A percentile compares a stretch with the other conserved stretches of the same genome.
phyloP scores from a whole-genome alignment of 2,888 invertebrate species.

The Chloromyia formosa region DNA sequence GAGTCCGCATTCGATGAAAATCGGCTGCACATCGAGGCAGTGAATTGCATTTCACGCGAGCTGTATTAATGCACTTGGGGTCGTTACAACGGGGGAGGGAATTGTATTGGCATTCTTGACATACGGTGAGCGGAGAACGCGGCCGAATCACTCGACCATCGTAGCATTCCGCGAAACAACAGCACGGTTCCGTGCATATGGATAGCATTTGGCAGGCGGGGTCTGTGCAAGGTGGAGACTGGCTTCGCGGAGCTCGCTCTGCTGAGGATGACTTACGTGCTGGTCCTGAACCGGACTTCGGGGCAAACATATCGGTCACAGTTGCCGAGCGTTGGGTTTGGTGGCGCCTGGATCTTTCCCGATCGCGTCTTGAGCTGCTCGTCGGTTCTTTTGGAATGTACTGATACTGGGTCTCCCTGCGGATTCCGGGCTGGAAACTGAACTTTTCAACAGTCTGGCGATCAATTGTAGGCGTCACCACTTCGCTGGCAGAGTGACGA shows the following conservation, averaged over 20 bases:
- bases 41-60: constrained; percentile 63
- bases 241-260: constrained; percentile 61
- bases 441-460: constrained; percentile 53
- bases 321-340: constrained; percentile 64
- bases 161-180: constrained; percentile 60
- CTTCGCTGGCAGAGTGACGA: constrained; percentile 63
- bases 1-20: constrained; percentile 56
- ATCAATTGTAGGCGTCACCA: constrained; percentile 55
- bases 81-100: constrained; percentile 62
- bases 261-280: constrained; percentile 61
- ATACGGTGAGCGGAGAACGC: constrained; percentile 52
- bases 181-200: constrained; percentile 63
- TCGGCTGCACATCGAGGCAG: constrained; percentile 65
- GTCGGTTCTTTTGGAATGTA: constrained; percentile 60
- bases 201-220: constrained; percentile 63
- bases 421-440: constrained; percentile 57
- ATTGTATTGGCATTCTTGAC: constrained; percentile 62
- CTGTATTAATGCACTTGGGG: constrained; percentile 62
- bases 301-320: constrained; percentile 61
- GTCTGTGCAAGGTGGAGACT: constrained; percentile 62
- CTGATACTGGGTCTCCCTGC: constrained; percentile 60
- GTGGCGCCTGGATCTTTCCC: constrained; percentile 62
- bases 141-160: constrained; percentile 52
- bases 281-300: constrained; percentile 52
- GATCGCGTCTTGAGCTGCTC: constrained; percentile 55